Base-by-base conservation (phyloP, 1,140 invertebrate genomes). In the Eupeodes corollae region DNA sequence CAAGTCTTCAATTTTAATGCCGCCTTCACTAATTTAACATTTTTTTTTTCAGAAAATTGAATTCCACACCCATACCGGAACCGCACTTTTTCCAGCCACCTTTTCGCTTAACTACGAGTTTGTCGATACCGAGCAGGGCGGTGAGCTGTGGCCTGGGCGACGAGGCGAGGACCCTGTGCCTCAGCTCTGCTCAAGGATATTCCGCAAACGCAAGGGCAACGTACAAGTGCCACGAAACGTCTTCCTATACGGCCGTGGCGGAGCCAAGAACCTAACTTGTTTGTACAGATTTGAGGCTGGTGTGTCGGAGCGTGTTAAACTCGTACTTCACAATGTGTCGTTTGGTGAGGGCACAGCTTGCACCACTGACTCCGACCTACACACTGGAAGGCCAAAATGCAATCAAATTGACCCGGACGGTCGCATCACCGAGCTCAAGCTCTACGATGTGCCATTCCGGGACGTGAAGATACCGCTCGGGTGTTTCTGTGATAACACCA, bases 51-150 rank as follows among this genome's bases (percentile, higher is more conserved):
- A 68, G 65, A 68, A 68, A 64, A 54, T 68, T 45, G 65, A 68
- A 53, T 68, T 68, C 63, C 59, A 77, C 65, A 70, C 76, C 47
- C 61, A 77, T 58, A 68, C 76, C 46, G 80, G 80, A 18, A 83
- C 80, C 9, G 81, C 80, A 16, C 72, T 82, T 5, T 79, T 81
- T 56, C 81, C 80, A 8, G 73, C 80, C 2, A 70, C 75, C 19
- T 83, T 82, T 56, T 70, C 75, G 31, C 58, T 83, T 31, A 77
- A 84, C 46, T 91, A 91, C 62, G 88, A 92, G 63, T 91, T 92
- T 55, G 79, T 91, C 2, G 84, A 88, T 58, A 88, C 86, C 0
- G 68, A 81, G 38, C 74, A 88, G 47, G 81, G 80, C 15, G 84
- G 84, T 2, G 80, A 83, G 43, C 66, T 72, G 0, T 82, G 77